phyloP scores from a whole-genome alignment of 1,140 invertebrate genomes.

The Melitaea cinxia region DNA sequence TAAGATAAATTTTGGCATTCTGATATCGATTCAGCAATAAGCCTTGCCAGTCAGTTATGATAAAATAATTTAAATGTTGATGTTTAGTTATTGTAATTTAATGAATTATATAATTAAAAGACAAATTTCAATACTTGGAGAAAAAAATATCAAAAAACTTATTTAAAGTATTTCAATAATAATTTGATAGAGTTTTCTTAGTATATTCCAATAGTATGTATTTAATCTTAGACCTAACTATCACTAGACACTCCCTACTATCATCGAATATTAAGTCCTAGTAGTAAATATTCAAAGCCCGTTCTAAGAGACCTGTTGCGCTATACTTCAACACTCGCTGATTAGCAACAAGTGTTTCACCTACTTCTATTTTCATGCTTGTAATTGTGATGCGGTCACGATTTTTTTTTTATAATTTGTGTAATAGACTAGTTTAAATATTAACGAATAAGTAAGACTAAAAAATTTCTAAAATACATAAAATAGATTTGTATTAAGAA shows the following conservation, averaged over 20 bases:
- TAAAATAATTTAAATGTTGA: too few relatives aligned
- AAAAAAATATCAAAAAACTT: neutral
- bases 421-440: neutral
- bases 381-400: neutral
- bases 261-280: neutral
- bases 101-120: neutral
- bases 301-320: conserved; percentile 31
- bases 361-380: conserved; percentile 2
- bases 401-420: neutral
- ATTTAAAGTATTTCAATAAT: too few relatives aligned
- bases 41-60: neutral
- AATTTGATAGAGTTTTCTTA: too few relatives aligned
- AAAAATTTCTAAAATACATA: too few relatives aligned
- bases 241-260: too few relatives aligned
- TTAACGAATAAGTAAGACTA: neutral
- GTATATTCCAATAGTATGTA: neutral
- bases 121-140: neutral
- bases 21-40: conserved; percentile 12
- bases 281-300: conserved; percentile 13
- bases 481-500: too few relatives aligned
- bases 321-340: conserved; percentile 3
- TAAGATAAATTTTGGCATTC: conserved; percentile 17
- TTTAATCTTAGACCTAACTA: too few relatives aligned
- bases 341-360: conserved; percentile 33
- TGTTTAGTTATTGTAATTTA: too few relatives aligned